Conservation (phyloP, 2,113 vertebrate genomes). For the Oncorhynchus kisutch region DNA sequence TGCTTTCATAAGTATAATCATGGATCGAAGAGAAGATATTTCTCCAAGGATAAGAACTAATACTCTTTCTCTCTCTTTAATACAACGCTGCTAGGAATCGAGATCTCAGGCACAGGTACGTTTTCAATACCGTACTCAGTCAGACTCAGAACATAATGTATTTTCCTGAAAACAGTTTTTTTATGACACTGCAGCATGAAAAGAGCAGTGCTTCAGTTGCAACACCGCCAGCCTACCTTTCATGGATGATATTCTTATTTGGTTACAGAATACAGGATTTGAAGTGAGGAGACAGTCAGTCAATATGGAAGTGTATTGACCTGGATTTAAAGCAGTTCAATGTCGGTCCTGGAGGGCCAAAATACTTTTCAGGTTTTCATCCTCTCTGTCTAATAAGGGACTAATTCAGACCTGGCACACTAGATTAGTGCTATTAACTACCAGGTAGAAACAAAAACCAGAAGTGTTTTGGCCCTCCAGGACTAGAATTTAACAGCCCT, state of each 20-base stretch:
- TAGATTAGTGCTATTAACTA: no score
- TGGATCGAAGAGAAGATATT: not conserved
- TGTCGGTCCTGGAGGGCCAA: no score
- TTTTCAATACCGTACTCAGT: slow-evolving; percentile 16
- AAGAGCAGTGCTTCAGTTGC: not conserved
- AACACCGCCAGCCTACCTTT: not conserved
- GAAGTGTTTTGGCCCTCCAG: no score
- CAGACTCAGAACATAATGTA: not conserved
- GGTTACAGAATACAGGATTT: slow-evolving; percentile 4
- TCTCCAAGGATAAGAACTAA: not conserved
- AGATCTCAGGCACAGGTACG: slow-evolving; percentile 98
- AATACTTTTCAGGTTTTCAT: no score
- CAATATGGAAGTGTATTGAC: slow-evolving; percentile 16
- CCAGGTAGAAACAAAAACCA: no score
- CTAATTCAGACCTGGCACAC: no score
- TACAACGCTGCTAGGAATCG: slow-evolving; percentile 84
- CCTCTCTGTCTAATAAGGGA: no score
- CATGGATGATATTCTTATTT: not conserved
- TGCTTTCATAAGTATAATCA: not conserved
- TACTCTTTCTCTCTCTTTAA: slow-evolving; percentile 61
- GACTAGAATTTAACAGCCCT: not conserved
- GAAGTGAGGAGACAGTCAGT: not conserved
- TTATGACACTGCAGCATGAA: not conserved
- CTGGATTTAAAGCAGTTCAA: slow-evolving; percentile 1
- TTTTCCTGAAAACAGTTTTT: not conserved